Base-by-base conservation (phyloP, 2,888 invertebrate species). In the Girardia tigrina region DNA sequence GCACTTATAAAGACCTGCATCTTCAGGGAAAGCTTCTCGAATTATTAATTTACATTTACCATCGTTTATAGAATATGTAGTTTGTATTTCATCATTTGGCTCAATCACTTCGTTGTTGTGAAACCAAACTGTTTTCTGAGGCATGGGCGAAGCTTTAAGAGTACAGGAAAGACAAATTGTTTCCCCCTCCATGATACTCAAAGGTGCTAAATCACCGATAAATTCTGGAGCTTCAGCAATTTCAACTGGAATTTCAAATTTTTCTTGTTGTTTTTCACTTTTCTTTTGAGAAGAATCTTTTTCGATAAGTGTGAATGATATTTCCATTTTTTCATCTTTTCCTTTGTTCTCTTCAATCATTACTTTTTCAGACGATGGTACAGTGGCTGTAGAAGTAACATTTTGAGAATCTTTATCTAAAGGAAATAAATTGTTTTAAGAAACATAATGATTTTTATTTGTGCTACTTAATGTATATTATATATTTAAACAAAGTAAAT, bases 101-200 rank as follows among this genome's bases (percentile, higher is more conserved):
- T 80, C 78, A 56, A 82, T 80, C 26, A 80, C 81, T 81, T 90
- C 86, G 23, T 88, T 88, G 80, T 91, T 88, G 80, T 90, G 90
- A 81, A 88, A 89, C 92, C 92, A 93, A 79, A 88, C 87, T 23
- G 91, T 88, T 82, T 87, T 88, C 0, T 92, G 80, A 71, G 81
- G 81, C 78, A 80, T 80, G 16, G 81, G 81, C 42, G 78, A 78
- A n/a, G 80, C 81, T n/a, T 78, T 74, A 16, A 82, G 79, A 76
- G 81, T 81, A 79, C 82, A 82, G 70, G 80, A 78, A 92, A 78
- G 88, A 86, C 14, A 90, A 89, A 73, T 86, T 84, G 71, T 77
- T 78, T 36, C 76, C 12, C 77, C 77, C 70, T 77, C 77, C 77
- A 77, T 77, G 0, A 77, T 77, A 16, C 23, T 77, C 6, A 77